phyloP scores from a whole-genome alignment of 2,113 vertebrate genomes.

The Myocastor coypus region DNA sequence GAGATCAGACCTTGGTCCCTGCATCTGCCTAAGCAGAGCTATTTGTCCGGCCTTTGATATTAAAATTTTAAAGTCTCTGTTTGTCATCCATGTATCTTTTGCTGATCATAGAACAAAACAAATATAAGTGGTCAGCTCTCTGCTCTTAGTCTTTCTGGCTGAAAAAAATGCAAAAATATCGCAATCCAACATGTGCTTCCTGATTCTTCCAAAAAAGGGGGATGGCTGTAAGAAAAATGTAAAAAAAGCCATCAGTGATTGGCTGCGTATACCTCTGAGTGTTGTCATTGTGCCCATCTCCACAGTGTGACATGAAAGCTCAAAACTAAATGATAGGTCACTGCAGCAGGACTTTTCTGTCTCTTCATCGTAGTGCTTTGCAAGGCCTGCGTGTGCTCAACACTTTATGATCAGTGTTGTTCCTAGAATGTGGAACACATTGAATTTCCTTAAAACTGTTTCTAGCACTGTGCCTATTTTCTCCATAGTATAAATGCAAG shows the following conservation, averaged over 20 bases:
- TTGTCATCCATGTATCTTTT: neutral
- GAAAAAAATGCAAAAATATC: slow-evolving; percentile 29
- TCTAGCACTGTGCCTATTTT: slow-evolving; percentile 2
- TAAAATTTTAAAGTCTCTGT: slow-evolving; percentile 18
- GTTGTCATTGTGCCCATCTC: slow-evolving; percentile 3
- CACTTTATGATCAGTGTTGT: neutral
- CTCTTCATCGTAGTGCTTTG: neutral
- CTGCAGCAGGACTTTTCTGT: neutral
- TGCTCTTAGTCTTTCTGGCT: slow-evolving; percentile 11
- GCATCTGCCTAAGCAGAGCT: too few species aligned
- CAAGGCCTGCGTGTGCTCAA: neutral
- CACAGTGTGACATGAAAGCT: neutral
- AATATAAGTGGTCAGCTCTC: neutral
- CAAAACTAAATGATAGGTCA: neutral
- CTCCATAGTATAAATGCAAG: neutral
- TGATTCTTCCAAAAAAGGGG: slow-evolving; percentile 15
- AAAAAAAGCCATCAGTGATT: neutral
- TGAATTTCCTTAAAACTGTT: slow-evolving; percentile 17
- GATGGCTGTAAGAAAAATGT: neutral
- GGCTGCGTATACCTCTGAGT: neutral
- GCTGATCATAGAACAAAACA: neutral
- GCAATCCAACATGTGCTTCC: neutral
- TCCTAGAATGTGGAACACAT: neutral
- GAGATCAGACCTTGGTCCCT: too few species aligned
- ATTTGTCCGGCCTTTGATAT: neutral